Percentiles rank a stretch among this genome's conserved stretches.
These are phyloP conservation scores for Drosophila tristis DNA, from an alignment of 1,140 invertebrate species.

Conservation along the genomic window DNA sequence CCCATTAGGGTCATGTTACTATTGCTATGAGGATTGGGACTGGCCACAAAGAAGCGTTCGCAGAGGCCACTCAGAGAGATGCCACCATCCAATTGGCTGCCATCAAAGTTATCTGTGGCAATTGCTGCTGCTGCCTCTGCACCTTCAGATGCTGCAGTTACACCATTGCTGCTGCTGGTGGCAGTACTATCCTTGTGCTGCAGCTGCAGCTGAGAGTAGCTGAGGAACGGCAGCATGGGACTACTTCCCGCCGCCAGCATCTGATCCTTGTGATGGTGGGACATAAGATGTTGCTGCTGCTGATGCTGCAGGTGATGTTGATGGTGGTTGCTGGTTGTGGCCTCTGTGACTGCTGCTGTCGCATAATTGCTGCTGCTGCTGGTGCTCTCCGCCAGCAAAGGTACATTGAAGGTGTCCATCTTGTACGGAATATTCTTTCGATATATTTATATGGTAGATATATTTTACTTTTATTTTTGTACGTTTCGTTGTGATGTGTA, in stretches of 20 bases:
- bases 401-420: conserved; percentile 77
- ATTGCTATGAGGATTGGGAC: conserved; percentile 66
- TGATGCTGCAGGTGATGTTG: conserved; percentile 46
- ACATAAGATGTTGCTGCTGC: conserved; percentile 45
- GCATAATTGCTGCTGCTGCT: conserved; percentile 57
- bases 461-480: conserved; percentile 33
- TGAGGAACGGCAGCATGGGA: conserved; percentile 58
- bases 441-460: background rate
- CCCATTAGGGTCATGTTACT: conserved; percentile 57
- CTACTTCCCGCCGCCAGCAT: conserved; percentile 74
- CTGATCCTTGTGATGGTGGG: conserved; percentile 80
- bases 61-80: conserved; percentile 73
- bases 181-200: conserved; percentile 47
- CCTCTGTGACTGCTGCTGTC: conserved; percentile 45
- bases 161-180: conserved; percentile 5
- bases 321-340: conserved; percentile 44
- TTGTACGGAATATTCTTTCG: conserved; percentile 18
- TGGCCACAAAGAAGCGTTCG: conserved; percentile 70
- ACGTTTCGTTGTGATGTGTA: conserved; percentile 56
- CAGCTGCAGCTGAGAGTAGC: conserved; percentile 55
- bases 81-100: conserved; percentile 66
- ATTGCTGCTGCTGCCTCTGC: conserved; percentile 20
- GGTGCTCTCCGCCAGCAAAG: conserved; percentile 66
- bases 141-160: conserved; percentile 25
- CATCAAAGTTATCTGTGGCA: conserved; percentile 53